Percentiles rank a stretch among this genome's conserved stretches.
Conservation (phyloP, 2,113 vertebrate genomes). For the Chaenogobius annularis region DNA sequence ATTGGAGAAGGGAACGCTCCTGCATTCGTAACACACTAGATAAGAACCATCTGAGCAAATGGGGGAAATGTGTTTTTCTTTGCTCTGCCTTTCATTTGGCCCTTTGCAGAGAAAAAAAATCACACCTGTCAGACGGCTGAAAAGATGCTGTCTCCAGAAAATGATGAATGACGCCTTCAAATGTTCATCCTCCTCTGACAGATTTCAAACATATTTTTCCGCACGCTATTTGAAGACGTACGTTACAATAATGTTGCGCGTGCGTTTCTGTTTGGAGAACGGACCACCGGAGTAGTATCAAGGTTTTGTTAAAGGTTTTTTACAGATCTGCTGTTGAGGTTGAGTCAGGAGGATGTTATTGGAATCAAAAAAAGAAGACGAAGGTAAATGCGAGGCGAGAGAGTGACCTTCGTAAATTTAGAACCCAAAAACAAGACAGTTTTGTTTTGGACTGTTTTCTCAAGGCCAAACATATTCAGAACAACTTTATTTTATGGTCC, state of each 20-base stretch:
- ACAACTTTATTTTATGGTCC: no score
- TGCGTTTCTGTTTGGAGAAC: constrained; percentile 17
- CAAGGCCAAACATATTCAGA: no score
- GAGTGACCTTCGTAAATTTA: constrained; percentile 16
- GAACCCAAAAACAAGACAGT: constrained; percentile 9
- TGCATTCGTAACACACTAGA: constrained; percentile 36
- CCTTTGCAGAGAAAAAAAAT: background rate
- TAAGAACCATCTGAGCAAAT: constrained; percentile 16
- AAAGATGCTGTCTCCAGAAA: constrained; percentile 33
- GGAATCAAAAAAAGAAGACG: constrained; percentile 11
- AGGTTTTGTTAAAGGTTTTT: background rate
- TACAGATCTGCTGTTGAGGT: background rate
- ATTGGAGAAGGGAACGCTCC: constrained; percentile 19
- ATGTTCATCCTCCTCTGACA: constrained; percentile 32
- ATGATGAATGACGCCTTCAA: constrained; percentile 28
- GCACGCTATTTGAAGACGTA: constrained; percentile 20
- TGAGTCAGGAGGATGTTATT: constrained; percentile 16
- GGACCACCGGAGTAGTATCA: background rate
- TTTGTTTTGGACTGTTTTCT: constrained; percentile 24
- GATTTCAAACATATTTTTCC: constrained; percentile 30
- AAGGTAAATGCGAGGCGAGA: constrained; percentile 8
- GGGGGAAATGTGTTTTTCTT: constrained; percentile 6
- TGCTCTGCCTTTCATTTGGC: constrained; percentile 22
- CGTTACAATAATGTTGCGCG: constrained; percentile 5
- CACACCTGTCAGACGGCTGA: constrained; percentile 25